phyloP scores from a whole-genome alignment of 2,113 vertebrate species.

The Sula dactylatra region DNA sequence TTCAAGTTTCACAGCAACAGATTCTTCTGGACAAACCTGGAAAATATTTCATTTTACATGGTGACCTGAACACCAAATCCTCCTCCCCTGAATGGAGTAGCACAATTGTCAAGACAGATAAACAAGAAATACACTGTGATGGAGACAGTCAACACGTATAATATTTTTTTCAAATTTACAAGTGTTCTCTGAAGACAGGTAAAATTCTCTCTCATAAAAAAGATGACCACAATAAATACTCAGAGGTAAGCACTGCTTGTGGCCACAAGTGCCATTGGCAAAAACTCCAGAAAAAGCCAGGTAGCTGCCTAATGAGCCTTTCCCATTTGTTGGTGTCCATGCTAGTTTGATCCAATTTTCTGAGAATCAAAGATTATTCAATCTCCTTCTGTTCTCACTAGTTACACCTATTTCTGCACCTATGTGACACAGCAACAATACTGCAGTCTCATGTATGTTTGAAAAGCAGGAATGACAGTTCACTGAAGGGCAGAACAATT shows the following conservation, averaged over 20 bases:
- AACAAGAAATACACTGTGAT: not conserved
- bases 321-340: not conserved
- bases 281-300: not conserved
- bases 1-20: not conserved
- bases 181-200: not conserved
- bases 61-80: accelerated
- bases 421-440: not conserved
- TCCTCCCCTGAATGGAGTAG: not conserved
- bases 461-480: not conserved
- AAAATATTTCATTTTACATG: not conserved
- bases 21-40: not conserved
- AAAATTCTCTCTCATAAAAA: not conserved
- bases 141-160: not conserved
- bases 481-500: not conserved
- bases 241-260: not conserved
- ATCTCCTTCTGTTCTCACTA: not conserved
- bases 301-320: not conserved
- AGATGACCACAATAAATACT: not conserved
- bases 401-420: too few relatives aligned
- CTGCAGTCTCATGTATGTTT: accelerated
- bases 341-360: too few relatives aligned
- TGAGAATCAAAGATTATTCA: too few relatives aligned
- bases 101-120: not conserved
- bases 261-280: not conserved
- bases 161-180: not conserved